These are phyloP conservation scores for Augochlorella aurata DNA, from an alignment of 2,888 invertebrate species.

Conservation along the genomic window DNA sequence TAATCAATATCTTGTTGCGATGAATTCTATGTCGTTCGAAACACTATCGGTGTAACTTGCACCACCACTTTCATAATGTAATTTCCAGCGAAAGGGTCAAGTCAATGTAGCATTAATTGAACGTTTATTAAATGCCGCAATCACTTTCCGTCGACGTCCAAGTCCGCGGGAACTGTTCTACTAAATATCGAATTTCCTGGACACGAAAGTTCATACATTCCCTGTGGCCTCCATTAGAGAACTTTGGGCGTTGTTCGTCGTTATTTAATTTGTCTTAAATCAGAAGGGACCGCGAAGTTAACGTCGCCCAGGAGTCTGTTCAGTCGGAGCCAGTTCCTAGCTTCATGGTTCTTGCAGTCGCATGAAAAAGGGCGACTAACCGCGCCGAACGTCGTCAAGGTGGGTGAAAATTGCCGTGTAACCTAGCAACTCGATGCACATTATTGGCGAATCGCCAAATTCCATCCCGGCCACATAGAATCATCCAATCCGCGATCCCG, in stretches of 20 bases:
- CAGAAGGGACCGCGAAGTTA: constrained; percentile 14
- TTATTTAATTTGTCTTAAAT: constrained; percentile 32
- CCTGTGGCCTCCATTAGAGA: neutral
- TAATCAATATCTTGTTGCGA: no score
- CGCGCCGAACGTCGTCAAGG: constrained; percentile 2
- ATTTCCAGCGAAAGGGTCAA: neutral
- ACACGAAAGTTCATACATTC: constrained; percentile 13
- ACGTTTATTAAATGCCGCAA: neutral
- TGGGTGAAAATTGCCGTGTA: constrained; percentile 38
- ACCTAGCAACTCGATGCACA: constrained; percentile 18
- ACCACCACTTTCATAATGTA: neutral
- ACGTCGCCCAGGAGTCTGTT: neutral
- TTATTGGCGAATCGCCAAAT: constrained; percentile 40
- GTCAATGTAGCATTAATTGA: neutral
- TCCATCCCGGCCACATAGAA: neutral
- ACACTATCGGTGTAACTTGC: neutral
- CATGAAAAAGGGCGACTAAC: constrained; percentile 8
- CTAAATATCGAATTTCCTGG: neutral
- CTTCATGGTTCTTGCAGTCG: neutral
- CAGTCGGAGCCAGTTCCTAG: neutral
- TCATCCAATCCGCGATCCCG: neutral
- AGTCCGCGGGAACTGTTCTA: neutral
- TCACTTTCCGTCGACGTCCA: neutral
- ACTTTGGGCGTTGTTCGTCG: constrained; percentile 9
- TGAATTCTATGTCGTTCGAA: no score